Base-by-base conservation (phyloP, 2,888 invertebrate species). In the Lissocephala sabroskyi region DNA sequence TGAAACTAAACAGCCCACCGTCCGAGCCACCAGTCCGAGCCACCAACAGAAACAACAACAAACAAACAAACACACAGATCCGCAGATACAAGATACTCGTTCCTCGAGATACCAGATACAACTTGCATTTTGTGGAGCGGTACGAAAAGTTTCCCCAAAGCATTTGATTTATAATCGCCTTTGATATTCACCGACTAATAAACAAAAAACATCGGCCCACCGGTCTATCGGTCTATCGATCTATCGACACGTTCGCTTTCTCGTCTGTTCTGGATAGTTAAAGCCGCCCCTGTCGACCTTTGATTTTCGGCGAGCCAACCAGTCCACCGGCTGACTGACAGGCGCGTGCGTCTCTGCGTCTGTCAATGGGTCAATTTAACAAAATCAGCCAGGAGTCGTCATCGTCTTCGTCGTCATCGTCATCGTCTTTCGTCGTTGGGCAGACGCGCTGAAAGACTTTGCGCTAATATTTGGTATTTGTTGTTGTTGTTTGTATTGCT, bases 121-220 rank as follows among this genome's bases (percentile, higher is more conserved):
- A 63, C 54, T 75, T 68, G 71, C 75, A 75, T 63, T 68, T 63
- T 71, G 68, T 75, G 44, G 68, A 70, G 59, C 57, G n/a, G 71
- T 75, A 56, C 67, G 63, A 68, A n/a, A n/a, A n/a, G n/a, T n/a
- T n/a, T n/a, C n/a, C n/a, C 55, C 45, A 61, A 49, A n/a, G n/a
- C 65, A 57, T 76, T 76, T 76, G 74, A 76, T 71, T 71, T 71
- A 76, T 71, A 59, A 57, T 76, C 70, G 65, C 63, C 71, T 76
- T 73, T 73, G 77, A 73, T 73, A 73, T 73, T 76, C 68, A 73
- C 77, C 71, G 77, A 70, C 65, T 68, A 73, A 76, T 73, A 76
- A 73, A 73, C 71, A 73, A 71, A 71, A 70, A 70, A 71, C 71
- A n/a, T n/a, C n/a, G n/a, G n/a, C n/a, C n/a, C n/a, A n/a, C n/a